These are phyloP conservation scores for Corythoichthys haematopterus DNA, from an alignment of 2,113 vertebrate genomes.

Conservation along the genomic window DNA sequence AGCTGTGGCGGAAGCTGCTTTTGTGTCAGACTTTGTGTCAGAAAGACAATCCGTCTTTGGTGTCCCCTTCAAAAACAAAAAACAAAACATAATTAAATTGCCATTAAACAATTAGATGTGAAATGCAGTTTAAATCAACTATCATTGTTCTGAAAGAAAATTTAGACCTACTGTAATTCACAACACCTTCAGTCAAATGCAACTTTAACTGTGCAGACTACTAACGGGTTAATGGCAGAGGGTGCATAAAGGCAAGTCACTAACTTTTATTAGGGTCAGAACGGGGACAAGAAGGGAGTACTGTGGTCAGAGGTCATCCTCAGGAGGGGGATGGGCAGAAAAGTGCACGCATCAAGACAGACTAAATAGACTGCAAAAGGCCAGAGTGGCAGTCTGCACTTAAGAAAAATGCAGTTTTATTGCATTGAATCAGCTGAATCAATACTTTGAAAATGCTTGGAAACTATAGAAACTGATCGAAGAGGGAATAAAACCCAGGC, in stretches of 20 bases:
- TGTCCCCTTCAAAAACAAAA: conserved; percentile 57
- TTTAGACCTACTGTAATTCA: not conserved
- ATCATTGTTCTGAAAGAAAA: no score
- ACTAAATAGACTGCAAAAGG: conserved; percentile 31
- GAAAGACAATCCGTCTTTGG: conserved; percentile 71
- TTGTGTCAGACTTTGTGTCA: conserved; percentile 69
- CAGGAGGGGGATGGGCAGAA: conserved; percentile 38
- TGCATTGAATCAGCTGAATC: not conserved
- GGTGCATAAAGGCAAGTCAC: conserved; percentile 28
- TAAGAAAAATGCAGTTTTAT: not conserved
- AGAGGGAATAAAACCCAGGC: not conserved
- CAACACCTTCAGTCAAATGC: not conserved
- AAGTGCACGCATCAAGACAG: conserved; percentile 37
- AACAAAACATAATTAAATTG: conserved; percentile 9
- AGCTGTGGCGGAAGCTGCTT: conserved; percentile 44
- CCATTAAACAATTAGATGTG: not conserved
- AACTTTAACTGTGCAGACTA: not conserved
- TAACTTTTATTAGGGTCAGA: conserved; percentile 64
- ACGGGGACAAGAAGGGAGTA: conserved; percentile 50
- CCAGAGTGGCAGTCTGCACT: conserved; percentile 13
- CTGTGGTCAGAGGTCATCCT: conserved; percentile 37
- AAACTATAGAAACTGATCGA: not conserved
- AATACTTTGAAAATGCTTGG: not conserved
- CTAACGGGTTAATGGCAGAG: not conserved
- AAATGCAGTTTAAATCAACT: not conserved